Evolutionary conservation across 1,140 invertebrate species (phyloP).

Genomic region (Catajapyx aquilonaris): DNA sequence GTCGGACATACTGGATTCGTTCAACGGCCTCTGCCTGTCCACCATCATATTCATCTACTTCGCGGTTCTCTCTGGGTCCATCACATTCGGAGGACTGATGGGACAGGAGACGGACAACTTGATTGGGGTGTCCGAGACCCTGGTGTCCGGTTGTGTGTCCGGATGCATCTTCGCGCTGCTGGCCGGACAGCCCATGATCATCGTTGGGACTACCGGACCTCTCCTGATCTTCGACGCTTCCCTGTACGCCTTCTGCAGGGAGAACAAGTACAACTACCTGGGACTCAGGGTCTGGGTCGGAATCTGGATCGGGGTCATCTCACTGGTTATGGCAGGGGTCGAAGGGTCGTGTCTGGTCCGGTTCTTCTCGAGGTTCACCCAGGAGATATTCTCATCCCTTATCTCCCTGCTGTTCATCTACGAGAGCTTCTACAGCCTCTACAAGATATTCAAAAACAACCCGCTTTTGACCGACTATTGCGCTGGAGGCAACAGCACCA

Average conservation of each 20-base stretch:
- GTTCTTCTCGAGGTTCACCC: conserved; percentile 83
- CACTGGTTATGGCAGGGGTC: conserved; percentile 58
- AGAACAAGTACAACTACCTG: conserved; percentile 61
- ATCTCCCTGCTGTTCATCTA: conserved; percentile 88
- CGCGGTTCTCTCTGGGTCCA: conserved; percentile 77
- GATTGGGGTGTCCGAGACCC: conserved; percentile 83
- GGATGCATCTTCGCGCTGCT: conserved; percentile 71
- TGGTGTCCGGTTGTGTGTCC: conserved; percentile 54
- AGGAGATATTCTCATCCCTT: conserved; percentile 89
- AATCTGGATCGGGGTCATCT: conserved; percentile 74
- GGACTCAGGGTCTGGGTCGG: conserved; percentile 75
- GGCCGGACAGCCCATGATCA: conserved; percentile 73
- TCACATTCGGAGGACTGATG: conserved; percentile 82
- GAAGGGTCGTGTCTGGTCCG: conserved; percentile 82
- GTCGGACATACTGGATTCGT: conserved; percentile 67
- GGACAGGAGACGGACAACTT: conserved; percentile 57
- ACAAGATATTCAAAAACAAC: too few relatives aligned
- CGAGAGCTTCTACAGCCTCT: conserved; percentile 62
- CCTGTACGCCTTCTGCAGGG: conserved; percentile 54
- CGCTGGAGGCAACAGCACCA: too few relatives aligned
- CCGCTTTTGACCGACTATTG: too few relatives aligned
- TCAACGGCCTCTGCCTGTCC: conserved; percentile 69
- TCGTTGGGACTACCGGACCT: conserved; percentile 86
- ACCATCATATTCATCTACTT: conserved; percentile 93
- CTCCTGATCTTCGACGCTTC: conserved; percentile 83